Evolutionary conservation across 2,797 vertebrate species (phyloP), one percentile per base, ranked within the genome.

Genomic region (Podargus strigoides): DNA sequence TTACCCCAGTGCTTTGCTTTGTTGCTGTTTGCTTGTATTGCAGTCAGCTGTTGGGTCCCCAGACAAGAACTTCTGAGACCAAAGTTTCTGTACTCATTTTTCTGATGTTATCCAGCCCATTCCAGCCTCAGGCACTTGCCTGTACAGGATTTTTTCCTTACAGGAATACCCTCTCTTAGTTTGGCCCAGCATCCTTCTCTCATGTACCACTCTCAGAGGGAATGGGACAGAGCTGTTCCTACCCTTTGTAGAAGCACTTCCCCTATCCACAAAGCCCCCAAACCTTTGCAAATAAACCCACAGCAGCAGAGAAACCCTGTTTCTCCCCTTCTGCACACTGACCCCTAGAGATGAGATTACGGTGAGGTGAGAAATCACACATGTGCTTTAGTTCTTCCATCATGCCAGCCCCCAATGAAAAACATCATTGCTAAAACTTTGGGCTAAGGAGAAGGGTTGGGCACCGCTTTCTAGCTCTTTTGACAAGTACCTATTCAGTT

Each of bases 131-230:
- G 37, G 7, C 4, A 9, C 5, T 1, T 0, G 0, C 16, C 44
- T 23, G 6, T 19, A 42, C 3, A 46, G 37, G 30, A 41, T 1
- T 39, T 58, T 56, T 86, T 44, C 30, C 41, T 73, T 63, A 24
- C 23, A 86, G 32, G 79, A 88, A 52, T 13, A 30, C 8, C 10
- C 5, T 26, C 14, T 69, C 12, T 81, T 28, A 10, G 10, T 37
- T 72, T 41, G 53, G 30, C 23, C 12, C 41, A 60, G 32, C 42
- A 72, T 10, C 24, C 42, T 72, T 7, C 30, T 55, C 53, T 60
- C 34, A 21, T 0, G 0, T 16, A 3, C 9, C 22, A 1, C 23
- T 28, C 2, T 9, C 0, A 0, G 15, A 60, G 27, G 2, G 6
- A 21, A 55, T 8, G 16, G 16, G 10, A 47, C 50, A 68, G 30